Evolutionary conservation across 1,140 invertebrate species (phyloP).

Genomic region (Muscidifurax raptorellus): DNA sequence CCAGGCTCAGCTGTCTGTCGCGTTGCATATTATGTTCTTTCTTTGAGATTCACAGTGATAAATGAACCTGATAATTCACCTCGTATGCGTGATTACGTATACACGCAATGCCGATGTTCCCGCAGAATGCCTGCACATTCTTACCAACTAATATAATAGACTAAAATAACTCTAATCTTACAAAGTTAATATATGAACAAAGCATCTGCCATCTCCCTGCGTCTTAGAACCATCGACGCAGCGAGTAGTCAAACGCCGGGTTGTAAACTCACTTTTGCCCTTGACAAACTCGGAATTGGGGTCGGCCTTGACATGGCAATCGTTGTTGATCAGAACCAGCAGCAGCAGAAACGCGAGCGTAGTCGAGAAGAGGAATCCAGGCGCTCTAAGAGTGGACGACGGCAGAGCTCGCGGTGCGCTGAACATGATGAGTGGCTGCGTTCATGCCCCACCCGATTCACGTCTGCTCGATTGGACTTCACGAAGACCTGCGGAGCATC

Average conservation of each 20-base stretch:
- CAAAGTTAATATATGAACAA: background rate
- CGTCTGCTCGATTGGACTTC: slow-evolving; percentile 41
- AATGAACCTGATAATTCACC: background rate
- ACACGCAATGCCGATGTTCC: slow-evolving; percentile 41
- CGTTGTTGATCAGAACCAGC: slow-evolving; percentile 57
- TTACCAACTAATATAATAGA: no score
- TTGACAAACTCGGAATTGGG: slow-evolving; percentile 77
- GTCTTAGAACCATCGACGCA: background rate
- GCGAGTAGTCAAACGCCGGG: background rate
- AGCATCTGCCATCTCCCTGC: background rate
- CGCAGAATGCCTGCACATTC: background rate
- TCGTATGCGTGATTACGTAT: background rate
- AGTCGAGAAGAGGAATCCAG: background rate
- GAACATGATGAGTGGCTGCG: slow-evolving; percentile 70
- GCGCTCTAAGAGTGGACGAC: slow-evolving; percentile 56
- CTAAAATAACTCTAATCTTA: slow-evolving; percentile 3
- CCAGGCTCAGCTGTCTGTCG: background rate
- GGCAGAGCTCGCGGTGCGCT: slow-evolving; percentile 64
- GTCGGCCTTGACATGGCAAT: slow-evolving; percentile 68
- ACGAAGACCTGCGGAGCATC: slow-evolving; percentile 40
- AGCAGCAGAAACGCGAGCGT: slow-evolving; percentile 65
- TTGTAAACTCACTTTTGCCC: slow-evolving; percentile 75
- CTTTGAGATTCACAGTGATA: background rate
- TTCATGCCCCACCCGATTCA: slow-evolving; percentile 70
- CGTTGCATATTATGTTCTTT: no score